Base-by-base conservation (phyloP, 2,888 invertebrate species). In the Poecilus cupreus region DNA sequence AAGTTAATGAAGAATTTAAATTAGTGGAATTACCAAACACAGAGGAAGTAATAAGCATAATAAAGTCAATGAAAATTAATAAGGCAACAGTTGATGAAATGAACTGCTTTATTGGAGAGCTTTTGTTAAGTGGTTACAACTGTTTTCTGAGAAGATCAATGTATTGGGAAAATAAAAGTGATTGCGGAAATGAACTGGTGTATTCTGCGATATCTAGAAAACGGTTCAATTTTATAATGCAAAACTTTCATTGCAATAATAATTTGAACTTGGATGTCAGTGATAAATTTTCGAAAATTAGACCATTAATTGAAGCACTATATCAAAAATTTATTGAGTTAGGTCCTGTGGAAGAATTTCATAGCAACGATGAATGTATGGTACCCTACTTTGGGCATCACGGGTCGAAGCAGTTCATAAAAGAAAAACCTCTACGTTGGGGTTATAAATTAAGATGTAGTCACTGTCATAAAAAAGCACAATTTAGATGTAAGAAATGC, bases 131-230 rank as follows among this genome's bases (percentile, higher is more conserved):
- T 60, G 60, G 60, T 20, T 60, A 60, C 26, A 60, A 60, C 22
- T 60, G 18, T 13, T 60, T 60, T 60, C 60, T 22, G 13, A 60
- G 60, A 60, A 60, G 11, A 60, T 2, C 60, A 60, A 60, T 60
- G 60, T 60, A 60, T 60, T 60, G 60, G 60, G 60, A 60, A 60
- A 60, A 60, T 60, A 60, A 60, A 22, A 60, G 60, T 60, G 60
- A 60, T 22, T 60, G 57, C 20, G 60, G 60, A 60, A 60, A 60
- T 60, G 60, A 60, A 60, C 22, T 60, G 60, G 60, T 60, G n/a
- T 60, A 60, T 60, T 60, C 60, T 60, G 60, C 60, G 2, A 60
- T 60, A 60, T 60, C 60, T n/a, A 60, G 60, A 60, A 60, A 60
- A 22, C 22, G 60, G 3, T 60, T 60, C 60, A 60, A n/a, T n/a